Base-by-base conservation (phyloP, 1,140 invertebrate genomes). In the Neoseiulus cucumeris region DNA sequence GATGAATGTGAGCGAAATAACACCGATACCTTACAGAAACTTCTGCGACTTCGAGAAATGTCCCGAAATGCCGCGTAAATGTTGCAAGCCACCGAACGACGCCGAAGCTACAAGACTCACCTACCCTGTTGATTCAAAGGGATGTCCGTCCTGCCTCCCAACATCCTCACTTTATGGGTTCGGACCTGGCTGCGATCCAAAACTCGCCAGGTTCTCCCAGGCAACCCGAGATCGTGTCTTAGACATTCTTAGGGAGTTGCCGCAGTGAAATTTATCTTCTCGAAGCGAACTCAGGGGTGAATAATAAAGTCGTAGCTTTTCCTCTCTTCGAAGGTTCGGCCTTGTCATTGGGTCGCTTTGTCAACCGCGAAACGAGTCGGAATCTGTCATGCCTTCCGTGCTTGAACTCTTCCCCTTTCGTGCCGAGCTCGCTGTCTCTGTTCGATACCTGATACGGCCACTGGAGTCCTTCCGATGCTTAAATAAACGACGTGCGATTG, bases 31-130 rank as follows among this genome's bases (percentile, higher is more conserved):
- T 39, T 59, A 2, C 22, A 59, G 51, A 20, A 59, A 59, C 17
- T 59, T 59, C 51, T 59, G 51, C 33, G 22, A 59, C 22, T 59
- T 59, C 51, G 51, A 59, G 14, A 33, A 25, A 4, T 59, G 51
- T 25, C 51, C 51, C 4, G 51, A 59, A 14, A 59, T 59, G 51
- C 51, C 51, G 14, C 51, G 51, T 25, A n/a, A 25, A 59, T 59
- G 51, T 20, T 59, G 51, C 22, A 5, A 25, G 22, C n/a, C 51
- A n/a, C 51, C 25, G 25, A 33, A 59, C 33, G 51, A 33, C 9
- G 17, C 25, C 22, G 51, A 59, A 14, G 33, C 25, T 20, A 20
- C 25, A 25, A 33, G 33, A 33, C 25, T 25, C 51, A 25, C 25
- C 17, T 59, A 59, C 22, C 51, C 51, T 33, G 51, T 59, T 20